Evolutionary conservation across 2,113 vertebrate species (phyloP).

Genomic region (Fulmarus glacialis): DNA sequence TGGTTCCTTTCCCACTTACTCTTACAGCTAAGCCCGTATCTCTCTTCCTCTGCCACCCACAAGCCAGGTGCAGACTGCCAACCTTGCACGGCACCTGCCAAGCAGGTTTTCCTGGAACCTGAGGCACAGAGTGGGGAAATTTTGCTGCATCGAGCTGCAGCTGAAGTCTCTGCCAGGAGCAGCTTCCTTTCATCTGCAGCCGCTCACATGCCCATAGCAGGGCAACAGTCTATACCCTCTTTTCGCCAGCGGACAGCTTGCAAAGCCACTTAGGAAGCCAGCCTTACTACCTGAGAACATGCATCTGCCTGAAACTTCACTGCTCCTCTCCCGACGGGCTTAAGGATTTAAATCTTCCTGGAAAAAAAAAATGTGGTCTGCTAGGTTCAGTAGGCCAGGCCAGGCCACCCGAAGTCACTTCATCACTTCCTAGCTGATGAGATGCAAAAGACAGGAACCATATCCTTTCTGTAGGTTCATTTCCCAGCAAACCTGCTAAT

Average conservation of each 20-base stretch:
- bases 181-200: not conserved
- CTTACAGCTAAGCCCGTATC: not conserved
- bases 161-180: not conserved
- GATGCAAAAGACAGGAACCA: not conserved
- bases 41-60: not conserved
- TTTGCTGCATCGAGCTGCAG: not conserved
- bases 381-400: not conserved
- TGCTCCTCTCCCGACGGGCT: not conserved
- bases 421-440: not conserved
- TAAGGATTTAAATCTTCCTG: not conserved
- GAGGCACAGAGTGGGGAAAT: not conserved
- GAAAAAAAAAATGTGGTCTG: not conserved
- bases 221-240: not conserved
- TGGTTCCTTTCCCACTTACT: not conserved
- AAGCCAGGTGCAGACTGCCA: not conserved
- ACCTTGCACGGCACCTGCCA: accelerated
- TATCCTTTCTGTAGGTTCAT: not conserved
- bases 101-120: not conserved
- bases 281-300: not conserved
- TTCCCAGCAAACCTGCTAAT: not conserved
- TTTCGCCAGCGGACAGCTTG: not conserved
- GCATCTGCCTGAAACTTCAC: not conserved
- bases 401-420: not conserved
- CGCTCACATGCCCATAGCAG: not conserved
- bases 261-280: not conserved